Evolutionary conservation across 2,797 vertebrate species (phyloP).

Genomic region (Hydrolagus colliei): DNA sequence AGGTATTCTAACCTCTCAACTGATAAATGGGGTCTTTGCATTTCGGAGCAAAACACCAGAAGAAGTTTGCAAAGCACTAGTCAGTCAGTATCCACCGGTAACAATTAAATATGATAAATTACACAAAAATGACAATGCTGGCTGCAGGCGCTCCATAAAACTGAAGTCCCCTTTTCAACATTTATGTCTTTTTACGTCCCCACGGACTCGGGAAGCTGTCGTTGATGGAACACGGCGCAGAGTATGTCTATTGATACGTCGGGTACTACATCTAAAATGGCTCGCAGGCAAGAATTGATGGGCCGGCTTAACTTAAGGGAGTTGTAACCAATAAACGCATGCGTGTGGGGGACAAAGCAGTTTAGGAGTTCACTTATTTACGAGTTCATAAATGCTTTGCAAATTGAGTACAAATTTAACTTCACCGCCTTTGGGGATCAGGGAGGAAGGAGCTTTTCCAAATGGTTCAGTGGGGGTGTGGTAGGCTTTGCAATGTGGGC

Average conservation of each 20-base stretch:
- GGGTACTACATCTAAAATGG: not conserved
- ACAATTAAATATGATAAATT: constrained; percentile 17
- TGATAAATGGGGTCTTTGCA: too few species aligned
- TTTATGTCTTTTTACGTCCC: constrained; percentile 6
- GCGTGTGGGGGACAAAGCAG: not conserved
- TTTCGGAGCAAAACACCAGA: not conserved
- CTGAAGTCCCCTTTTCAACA: not conserved
- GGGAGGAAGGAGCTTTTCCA: not conserved
- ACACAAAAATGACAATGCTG: not conserved
- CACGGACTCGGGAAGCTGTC: constrained; percentile 6
- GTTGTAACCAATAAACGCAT: constrained; percentile 15
- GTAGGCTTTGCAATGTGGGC: not conserved
- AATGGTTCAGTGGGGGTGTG: not conserved
- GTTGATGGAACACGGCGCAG: not conserved
- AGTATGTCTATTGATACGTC: not conserved
- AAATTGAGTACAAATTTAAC: too few species aligned
- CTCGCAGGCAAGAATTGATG: constrained; percentile 1
- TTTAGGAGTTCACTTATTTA: not conserved
- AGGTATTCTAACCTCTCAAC: too few species aligned
- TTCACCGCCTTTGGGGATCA: not conserved
- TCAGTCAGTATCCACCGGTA: not conserved
- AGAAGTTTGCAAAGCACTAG: not conserved
- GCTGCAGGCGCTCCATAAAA: not conserved
- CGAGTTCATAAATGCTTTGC: not conserved
- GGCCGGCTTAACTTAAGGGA: not conserved